Conservation (phyloP, 2,797 vertebrate species). For the Mallotus villosus region DNA sequence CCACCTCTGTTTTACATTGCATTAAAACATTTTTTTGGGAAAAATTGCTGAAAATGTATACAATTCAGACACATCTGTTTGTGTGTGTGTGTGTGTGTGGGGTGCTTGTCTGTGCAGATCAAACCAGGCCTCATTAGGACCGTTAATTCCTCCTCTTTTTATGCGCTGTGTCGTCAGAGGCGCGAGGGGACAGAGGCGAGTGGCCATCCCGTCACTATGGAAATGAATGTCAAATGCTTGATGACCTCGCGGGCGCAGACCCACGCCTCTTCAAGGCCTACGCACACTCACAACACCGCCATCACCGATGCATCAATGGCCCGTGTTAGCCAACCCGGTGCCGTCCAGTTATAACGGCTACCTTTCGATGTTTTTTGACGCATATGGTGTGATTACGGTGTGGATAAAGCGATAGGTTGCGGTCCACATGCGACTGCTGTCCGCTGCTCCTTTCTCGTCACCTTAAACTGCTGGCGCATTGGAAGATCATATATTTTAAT, state of each 20-base stretch:
- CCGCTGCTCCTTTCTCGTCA: constrained; percentile 67
- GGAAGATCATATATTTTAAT: constrained; percentile 84
- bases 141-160: constrained; percentile 31
- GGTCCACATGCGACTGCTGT: neutral
- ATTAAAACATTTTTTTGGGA: too few species aligned
- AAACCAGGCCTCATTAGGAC: constrained; percentile 21
- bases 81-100: neutral
- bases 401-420: constrained; percentile 34
- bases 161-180: constrained; percentile 5
- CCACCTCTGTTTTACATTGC: too few species aligned
- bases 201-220: constrained; percentile 21
- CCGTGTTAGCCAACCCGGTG: constrained; percentile 6
- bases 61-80: neutral
- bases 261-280: constrained; percentile 24
- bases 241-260: constrained; percentile 30
- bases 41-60: too few species aligned
- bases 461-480: constrained; percentile 72
- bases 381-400: neutral
- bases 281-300: neutral
- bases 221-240: constrained; percentile 44
- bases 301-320: constrained; percentile 8
- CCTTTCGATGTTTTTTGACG: neutral
- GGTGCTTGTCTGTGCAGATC: neutral
- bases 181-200: neutral
- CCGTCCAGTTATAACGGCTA: neutral